These are phyloP conservation scores for Athalia circularis DNA, from an alignment of 2,888 invertebrate species.

Conservation along the genomic window DNA sequence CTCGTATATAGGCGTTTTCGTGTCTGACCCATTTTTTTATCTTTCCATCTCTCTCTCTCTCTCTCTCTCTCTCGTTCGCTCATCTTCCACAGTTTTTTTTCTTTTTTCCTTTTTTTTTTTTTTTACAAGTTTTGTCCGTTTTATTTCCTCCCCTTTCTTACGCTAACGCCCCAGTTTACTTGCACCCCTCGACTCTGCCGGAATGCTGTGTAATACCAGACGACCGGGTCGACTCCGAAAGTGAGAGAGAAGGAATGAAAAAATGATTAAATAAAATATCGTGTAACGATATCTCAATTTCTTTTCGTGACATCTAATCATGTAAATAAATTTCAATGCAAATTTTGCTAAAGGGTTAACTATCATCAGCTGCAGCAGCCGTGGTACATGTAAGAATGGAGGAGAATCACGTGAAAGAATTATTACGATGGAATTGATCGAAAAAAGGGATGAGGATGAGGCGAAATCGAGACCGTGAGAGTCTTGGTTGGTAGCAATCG, in stretches of 20 bases:
- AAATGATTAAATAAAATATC: neutral
- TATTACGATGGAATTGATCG: neutral
- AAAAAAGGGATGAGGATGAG: slow-evolving; percentile 30
- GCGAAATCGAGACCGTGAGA: slow-evolving; percentile 38
- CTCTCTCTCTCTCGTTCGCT: slow-evolving; percentile 17
- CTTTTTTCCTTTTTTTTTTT: too few relatives aligned
- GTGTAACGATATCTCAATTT: neutral
- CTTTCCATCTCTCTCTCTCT: slow-evolving; percentile 23
- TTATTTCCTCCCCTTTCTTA: slow-evolving; percentile 61
- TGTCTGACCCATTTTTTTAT: slow-evolving; percentile 45
- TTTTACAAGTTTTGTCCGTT: slow-evolving; percentile 64
- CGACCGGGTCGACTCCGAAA: slow-evolving; percentile 38
- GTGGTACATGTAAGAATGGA: neutral
- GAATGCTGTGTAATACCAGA: neutral
- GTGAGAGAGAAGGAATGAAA: neutral
- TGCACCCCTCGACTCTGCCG: slow-evolving; percentile 34
- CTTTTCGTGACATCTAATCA: neutral
- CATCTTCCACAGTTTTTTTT: too few relatives aligned
- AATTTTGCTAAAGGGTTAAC: too few relatives aligned
- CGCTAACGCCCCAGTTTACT: slow-evolving; percentile 64
- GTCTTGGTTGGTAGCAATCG: slow-evolving; percentile 17
- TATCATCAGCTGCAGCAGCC: too few relatives aligned
- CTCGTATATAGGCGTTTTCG: slow-evolving; percentile 48
- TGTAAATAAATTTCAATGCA: too few relatives aligned
- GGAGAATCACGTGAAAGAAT: slow-evolving; percentile 1